Conservation (phyloP, 2,888 invertebrate species). For the Listrodromus nycthemerus region DNA sequence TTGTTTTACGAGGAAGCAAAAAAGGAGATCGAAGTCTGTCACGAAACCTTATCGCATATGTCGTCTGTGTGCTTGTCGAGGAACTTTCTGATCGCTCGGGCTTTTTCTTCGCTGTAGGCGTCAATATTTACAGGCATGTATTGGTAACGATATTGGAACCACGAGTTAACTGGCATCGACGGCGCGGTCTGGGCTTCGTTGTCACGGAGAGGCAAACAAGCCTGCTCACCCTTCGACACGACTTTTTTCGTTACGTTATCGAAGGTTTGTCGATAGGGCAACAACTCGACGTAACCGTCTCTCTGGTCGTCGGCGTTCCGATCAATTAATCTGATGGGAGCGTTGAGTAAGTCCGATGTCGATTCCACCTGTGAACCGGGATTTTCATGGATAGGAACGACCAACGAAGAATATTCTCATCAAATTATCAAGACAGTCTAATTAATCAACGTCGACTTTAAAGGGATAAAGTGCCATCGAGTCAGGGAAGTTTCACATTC, state of each 20-base stretch:
- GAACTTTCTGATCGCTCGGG: constrained; percentile 77
- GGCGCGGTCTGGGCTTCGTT: constrained; percentile 89
- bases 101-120: constrained; percentile 76
- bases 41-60: constrained; percentile 77
- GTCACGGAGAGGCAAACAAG: constrained; percentile 84
- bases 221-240: constrained; percentile 87
- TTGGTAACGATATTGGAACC: constrained; percentile 88
- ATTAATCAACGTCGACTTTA: constrained; percentile 16
- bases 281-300: constrained; percentile 90
- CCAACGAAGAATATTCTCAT: constrained; percentile 19
- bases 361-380: constrained; percentile 69
- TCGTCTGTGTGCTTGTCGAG: constrained; percentile 73
- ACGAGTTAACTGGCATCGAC: constrained; percentile 89
- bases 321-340: constrained; percentile 85
- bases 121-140: constrained; percentile 72
- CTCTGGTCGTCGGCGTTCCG: constrained; percentile 87
- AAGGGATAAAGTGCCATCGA: background rate
- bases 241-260: constrained; percentile 86
- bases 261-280: constrained; percentile 85
- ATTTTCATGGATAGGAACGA: background rate
- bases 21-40: background rate
- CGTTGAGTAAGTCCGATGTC: constrained; percentile 70
- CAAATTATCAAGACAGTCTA: constrained; percentile 5
- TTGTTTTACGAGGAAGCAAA: background rate
- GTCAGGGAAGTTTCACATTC: background rate